Percentiles rank a stretch among this genome's conserved stretches.
phyloP scores from a whole-genome alignment of 2,113 vertebrate genomes.

The Micromys minutus region DNA sequence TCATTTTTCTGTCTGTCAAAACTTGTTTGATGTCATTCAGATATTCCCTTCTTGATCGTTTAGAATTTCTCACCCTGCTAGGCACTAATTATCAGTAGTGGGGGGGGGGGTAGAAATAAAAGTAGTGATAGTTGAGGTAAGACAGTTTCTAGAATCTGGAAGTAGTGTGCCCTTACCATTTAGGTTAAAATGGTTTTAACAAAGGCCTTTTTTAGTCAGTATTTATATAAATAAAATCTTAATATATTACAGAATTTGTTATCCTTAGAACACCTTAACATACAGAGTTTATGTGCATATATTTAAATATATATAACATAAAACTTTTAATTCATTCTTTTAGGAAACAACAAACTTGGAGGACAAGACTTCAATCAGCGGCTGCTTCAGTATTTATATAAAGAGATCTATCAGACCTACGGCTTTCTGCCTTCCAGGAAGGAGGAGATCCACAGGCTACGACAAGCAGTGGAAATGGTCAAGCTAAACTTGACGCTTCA shows the following conservation, averaged over 20 bases:
- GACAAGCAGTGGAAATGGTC: conserved; percentile 93
- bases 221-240: conserved; percentile 22
- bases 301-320: not conserved
- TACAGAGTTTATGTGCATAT: not conserved
- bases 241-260: not conserved
- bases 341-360: conserved; percentile 98
- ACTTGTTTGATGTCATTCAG: conserved; percentile 4
- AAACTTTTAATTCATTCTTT: conserved; percentile 65
- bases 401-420: conserved; percentile 87
- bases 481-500: conserved; percentile 94
- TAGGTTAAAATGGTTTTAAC: conserved; percentile 22
- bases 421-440: conserved; percentile 90
- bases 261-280: not conserved
- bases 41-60: conserved; percentile 6
- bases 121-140: too few relatives aligned
- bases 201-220: not conserved
- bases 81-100: not conserved
- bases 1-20: conserved; percentile 26
- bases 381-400: conserved; percentile 91
- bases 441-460: conserved; percentile 94
- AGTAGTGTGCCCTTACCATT: not conserved
- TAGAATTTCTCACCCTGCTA: not conserved
- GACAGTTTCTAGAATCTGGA: not conserved
- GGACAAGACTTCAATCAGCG: conserved; percentile 99
- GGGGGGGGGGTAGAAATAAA: not conserved